Percentiles rank a stretch among this genome's conserved stretches.
These are phyloP conservation scores for Taurulus bubalis DNA, from an alignment of 2,113 vertebrate genomes.

Conservation along the genomic window DNA sequence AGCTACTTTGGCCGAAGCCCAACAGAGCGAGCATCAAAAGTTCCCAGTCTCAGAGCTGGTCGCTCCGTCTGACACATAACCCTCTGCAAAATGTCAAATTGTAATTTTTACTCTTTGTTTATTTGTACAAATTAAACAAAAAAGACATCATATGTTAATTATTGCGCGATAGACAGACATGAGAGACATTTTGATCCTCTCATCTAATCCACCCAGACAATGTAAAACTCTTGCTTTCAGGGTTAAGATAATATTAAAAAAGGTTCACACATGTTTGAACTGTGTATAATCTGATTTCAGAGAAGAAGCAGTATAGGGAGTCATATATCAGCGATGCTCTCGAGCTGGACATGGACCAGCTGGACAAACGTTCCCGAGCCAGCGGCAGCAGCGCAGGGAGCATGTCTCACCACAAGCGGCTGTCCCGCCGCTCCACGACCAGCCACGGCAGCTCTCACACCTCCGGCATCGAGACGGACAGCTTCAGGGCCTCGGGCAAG, in stretches of 20 bases:
- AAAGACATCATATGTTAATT: background rate
- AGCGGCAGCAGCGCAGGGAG: conserved; percentile 96
- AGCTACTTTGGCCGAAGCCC: background rate
- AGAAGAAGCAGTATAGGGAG: conserved; percentile 98
- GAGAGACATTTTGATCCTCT: background rate
- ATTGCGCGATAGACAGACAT: background rate
- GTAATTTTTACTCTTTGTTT: background rate
- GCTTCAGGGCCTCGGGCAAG: conserved; percentile 83
- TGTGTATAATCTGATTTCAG: conserved; percentile 69
- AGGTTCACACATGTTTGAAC: background rate
- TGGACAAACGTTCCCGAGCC: conserved; percentile 93
- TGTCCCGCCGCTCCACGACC: conserved; percentile 91
- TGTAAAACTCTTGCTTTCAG: background rate
- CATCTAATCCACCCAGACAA: background rate
- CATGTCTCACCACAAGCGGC: conserved; percentile 88
- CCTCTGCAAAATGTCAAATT: background rate
- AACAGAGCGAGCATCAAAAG: background rate
- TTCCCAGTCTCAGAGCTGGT: background rate
- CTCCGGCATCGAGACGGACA: conserved; percentile 93
- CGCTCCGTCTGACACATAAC: background rate
- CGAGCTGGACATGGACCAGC: conserved; percentile 95
- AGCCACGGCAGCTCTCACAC: conserved; percentile 98
- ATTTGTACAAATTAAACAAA: background rate
- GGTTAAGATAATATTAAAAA: background rate
- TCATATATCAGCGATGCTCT: conserved; percentile 98